Evolutionary conservation across 2,888 invertebrate species (phyloP), one percentile per base, ranked within the genome.

Genomic region (Drosophila acutilabella): DNA sequence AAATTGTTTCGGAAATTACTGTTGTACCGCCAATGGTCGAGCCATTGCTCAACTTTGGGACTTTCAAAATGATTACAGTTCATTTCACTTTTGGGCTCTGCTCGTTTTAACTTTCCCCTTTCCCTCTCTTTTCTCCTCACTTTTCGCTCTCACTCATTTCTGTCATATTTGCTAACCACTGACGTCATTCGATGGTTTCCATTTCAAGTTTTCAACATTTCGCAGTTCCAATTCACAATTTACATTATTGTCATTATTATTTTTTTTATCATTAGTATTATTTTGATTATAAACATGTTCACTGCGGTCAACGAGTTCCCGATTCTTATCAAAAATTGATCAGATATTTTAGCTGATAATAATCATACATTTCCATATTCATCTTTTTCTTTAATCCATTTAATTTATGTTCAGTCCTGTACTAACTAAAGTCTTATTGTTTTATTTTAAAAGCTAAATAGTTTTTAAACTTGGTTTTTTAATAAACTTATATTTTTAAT

Each of bases 11-110:
- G 82, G 82, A 81, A 77, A 81, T 85, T 85, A 81, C 70, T 71
- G 78, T 57, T 67, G 60, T 66, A 66, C 40, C 58, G 60, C 40
- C 64, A 45, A 36, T 13, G 36, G 52, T 23, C 44, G 50, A 54
- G 61, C 73, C 69, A 62, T 59, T 69, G 73, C 41, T 45, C 62
- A 69, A 54, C 67, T 57, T 53, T 53, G 40, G 41, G 71, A 53
- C 74, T 70, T 67, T 71, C 64, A 64, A 80, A 84, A 84, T 84
- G 84, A 84, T 87, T 87, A 87, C 88, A 79, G 88, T 77, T 84
- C 84, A 87, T 84, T 84, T 85, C 85, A 84, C 78, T 80, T 78
- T 64, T 16, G 60, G 69, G 65, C 67, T 68, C 73, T 75, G 30
- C 30, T 30, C 30, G 30, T 8, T 30, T 1, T 8, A 8, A 8